Base-by-base conservation (phyloP, 1,140 invertebrate species). In the Eurosta solidaginis region DNA sequence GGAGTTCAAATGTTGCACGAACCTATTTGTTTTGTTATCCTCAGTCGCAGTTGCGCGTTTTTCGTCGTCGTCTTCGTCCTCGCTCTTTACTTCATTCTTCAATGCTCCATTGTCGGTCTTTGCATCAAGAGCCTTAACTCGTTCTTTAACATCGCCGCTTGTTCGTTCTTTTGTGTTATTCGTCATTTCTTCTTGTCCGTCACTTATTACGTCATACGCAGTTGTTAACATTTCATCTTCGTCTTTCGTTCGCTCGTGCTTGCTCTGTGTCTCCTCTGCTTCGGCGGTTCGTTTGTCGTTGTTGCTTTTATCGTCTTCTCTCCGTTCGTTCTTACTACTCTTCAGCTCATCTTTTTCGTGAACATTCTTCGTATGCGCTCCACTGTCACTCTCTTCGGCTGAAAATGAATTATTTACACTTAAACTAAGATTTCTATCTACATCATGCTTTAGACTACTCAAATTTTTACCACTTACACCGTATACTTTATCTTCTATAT, bases 361-460 rank as follows among this genome's bases (percentile, higher is more conserved):
- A n/a, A n/a, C n/a, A 59, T 3, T 29, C 27, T 25, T 33, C 3
- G 29, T 9, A 40, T 22, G 10, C 59, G 59, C 59, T 68, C 33
- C 14, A 68, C 29, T 68, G 59, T 36, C 20, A 77, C 40, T 77
- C 59, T 77, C 36, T 49, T 77, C 77, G n/a, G 77, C 59, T 40
- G 59, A 40, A 59, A 59, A 29, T 59, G 54, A 29, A 33, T 68
- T 9, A n/a, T n/a, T 68, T 68, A 42, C 47, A 79, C 81, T 86
- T 86, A 86, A 82, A 80, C 44, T 86, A 86, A 73, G 54, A 74
- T 20, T 68, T 59, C 79, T 83, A 85, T 80, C 81, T 84, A 84
- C 79, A 54, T 82, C 83, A 85, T 86, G 84, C 83, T 80, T 86
- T 86, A 86, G 77, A 80, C 63, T 86, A 76, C 22, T 75, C 78